Conservation (phyloP, 2,797 vertebrate species). For the Cercopithecus petaurista region DNA sequence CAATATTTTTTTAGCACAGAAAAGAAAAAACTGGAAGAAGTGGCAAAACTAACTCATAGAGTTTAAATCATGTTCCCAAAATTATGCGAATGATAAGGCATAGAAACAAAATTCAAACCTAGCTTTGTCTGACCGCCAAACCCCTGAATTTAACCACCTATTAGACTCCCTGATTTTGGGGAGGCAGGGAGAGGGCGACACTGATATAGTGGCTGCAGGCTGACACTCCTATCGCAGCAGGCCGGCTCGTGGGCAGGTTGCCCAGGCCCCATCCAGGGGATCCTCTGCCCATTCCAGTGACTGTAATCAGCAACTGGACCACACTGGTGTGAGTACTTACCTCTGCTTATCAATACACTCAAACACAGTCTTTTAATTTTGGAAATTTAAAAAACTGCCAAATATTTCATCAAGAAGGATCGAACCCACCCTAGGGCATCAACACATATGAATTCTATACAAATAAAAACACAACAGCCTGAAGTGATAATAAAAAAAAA, state of each 20-base stretch:
- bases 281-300: no score
- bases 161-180: background rate
- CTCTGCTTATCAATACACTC: background rate
- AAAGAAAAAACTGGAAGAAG: background rate
- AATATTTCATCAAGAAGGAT: background rate
- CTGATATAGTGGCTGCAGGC: no score
- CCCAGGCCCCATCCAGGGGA: background rate
- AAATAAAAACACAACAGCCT: background rate
- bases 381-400: background rate
- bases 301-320: background rate
- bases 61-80: background rate
- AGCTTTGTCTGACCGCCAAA: no score
- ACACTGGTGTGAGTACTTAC: background rate
- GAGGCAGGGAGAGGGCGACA: rapidly evolving
- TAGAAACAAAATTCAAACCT: slow-evolving; percentile 9
- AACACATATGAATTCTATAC: background rate
- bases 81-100: background rate
- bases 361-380: background rate
- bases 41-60: background rate
- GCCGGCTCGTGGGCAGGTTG: background rate
- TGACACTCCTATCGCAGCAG: rapidly evolving
- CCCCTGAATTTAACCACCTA: background rate
- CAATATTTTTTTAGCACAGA: background rate
- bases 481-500: background rate
- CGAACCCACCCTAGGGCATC: background rate